Evolutionary conservation across 1,140 invertebrate species (phyloP), one percentile per base, ranked within the genome.

Genomic region (Homalodisca vitripennis): DNA sequence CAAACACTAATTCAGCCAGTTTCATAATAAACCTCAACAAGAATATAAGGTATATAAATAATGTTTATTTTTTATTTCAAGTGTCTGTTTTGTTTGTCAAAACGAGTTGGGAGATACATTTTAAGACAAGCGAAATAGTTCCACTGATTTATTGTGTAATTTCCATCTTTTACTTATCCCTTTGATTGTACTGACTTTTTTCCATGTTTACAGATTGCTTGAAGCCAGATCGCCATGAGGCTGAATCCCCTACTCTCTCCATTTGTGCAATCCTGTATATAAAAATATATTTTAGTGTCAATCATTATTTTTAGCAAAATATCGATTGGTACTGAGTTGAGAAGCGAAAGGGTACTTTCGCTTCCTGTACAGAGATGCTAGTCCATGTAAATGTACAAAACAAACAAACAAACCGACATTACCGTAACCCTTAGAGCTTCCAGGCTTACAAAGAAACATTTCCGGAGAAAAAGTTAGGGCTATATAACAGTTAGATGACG

Each of bases 221-320:
- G 12, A 31, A 13, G 63, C 63, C 12, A 20, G 22, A 46, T 3
- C 34, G 62, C 22, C 32, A 31, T 27, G 55, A 60, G 55, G 55
- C 55, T 6, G 12, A 41, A 17, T 22, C 48, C 27, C 55, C 14
- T 22, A 12, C 55, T 60, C 2, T 51, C 55, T n/a, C 55, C 24
- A 2, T 46, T 27, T 46, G 32, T 46, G 34, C 63, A 41, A 66
- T 46, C 63, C 30, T 66, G 63, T 66, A 66, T 27, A 66, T 66
- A 66, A 66, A n/a, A 66, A 66, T 46, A 64, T 66, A 66, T 66
- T 66, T 66, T 66, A 46, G 63, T 66, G 63, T 66, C 63, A 64
- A 64, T 34, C 31, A 66, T 66, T 46, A 66, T 66, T 64, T 66
- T 46, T 66, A 66, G 63, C 26, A 66, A 64, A 66, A 66, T 24